phyloP scores from a whole-genome alignment of 2,888 invertebrate species.

The Drosophila siamana region DNA sequence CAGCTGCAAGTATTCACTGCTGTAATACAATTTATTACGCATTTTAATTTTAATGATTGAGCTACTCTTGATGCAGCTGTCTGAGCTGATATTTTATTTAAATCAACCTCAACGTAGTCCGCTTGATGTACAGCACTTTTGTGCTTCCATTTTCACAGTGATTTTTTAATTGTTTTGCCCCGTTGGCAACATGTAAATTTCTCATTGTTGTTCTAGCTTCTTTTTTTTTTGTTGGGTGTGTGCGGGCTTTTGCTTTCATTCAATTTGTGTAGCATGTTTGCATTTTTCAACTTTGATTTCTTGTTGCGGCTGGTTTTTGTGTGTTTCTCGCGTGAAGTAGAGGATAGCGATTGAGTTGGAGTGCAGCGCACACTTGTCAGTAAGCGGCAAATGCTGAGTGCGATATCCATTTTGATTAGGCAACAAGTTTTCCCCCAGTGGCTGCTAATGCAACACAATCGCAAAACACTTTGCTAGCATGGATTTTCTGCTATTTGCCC shows the following conservation, averaged over 20 bases:
- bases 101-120: neutral
- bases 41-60: no score
- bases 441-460: constrained; percentile 54
- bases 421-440: constrained; percentile 65
- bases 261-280: constrained; percentile 66
- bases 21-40: no score
- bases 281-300: constrained; percentile 66
- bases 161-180: neutral
- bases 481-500: neutral
- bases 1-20: no score
- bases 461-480: constrained; percentile 50
- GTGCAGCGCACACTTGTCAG: constrained; percentile 3
- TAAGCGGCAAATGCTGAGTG: constrained; percentile 39
- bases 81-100: no score
- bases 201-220: neutral
- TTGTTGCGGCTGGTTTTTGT: constrained; percentile 43
- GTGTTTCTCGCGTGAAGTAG: constrained; percentile 14
- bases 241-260: constrained; percentile 56
- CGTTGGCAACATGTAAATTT: neutral
- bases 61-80: no score
- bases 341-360: neutral
- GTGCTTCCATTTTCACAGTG: no score
- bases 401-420: constrained; percentile 55
- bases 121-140: neutral
- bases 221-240: neutral